Base-by-base conservation (phyloP, 2,888 invertebrate genomes). In the Tetramorium bicarinatum region DNA sequence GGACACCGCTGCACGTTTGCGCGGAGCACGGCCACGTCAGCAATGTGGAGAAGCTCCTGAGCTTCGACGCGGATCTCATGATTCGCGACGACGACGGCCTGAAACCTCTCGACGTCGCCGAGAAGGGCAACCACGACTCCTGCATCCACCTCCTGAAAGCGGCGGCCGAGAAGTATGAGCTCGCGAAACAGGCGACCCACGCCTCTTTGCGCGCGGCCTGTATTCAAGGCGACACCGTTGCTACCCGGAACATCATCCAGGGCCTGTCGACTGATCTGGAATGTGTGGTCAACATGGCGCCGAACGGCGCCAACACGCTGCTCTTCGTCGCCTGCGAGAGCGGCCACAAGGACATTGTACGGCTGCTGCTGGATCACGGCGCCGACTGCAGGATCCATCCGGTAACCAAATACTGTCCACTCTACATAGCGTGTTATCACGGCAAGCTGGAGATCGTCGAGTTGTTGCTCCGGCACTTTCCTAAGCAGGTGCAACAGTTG, bases 351-450 rank as follows among this genome's bases (percentile, higher is more conserved):
- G 96, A 97, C 49, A 96, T 98, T 38, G 98, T 98, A 0, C 96
- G 97, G 86, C 95, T 99, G 47, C 94, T 97, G 49, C 95, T 99
- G 64, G 97, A 97, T 25, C 96, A 97, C 82, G 98, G 98, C 2
- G 98, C 98, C 0, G 99, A 99, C 95, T 98, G 98, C 0, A 96
- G 98, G 77, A 97, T 97, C 49, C 99, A 99, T 95, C 97, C 98
- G 0, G 97, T 98, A 44, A 99, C 99, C 2, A 97, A 97, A 92
- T 99, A 99, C 95, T 98, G 98, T 0, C 99, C 99, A 0, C 96
- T 99, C 0, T 99, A 99, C 95, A 97, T 98, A 79, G 98, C 99
- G 4, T 97, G 97, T 86, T 98, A 98, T 92, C 97, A 98, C 93
- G 99, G 99, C 0, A 97, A 98, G 93, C 95, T 96, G 87, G 97